phyloP scores from a whole-genome alignment of 2,113 vertebrate genomes.

The Callorhinus ursinus region DNA sequence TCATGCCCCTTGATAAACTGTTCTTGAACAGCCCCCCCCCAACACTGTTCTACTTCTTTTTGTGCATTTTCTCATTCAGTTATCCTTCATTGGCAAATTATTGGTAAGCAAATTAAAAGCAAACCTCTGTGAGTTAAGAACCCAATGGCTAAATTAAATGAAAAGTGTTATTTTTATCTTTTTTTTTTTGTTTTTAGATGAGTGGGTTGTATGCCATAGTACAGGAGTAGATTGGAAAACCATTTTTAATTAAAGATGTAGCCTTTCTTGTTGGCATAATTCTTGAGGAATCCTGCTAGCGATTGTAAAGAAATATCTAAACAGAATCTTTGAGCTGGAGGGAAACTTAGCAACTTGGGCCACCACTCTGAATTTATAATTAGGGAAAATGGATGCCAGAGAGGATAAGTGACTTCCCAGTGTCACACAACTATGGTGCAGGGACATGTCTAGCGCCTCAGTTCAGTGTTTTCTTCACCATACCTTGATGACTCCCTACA shows the following conservation, averaged over 20 bases:
- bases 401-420: background rate
- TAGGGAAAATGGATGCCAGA: background rate
- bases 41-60: background rate
- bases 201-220: slow-evolving; percentile 30
- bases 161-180: slow-evolving; percentile 44
- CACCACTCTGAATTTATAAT: background rate
- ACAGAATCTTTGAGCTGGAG: slow-evolving; percentile 29
- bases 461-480: background rate
- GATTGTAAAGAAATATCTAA: slow-evolving; percentile 26
- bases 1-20: background rate
- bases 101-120: slow-evolving; percentile 52
- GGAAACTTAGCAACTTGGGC: background rate
- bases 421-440: background rate
- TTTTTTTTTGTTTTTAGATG: background rate
- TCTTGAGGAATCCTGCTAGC: slow-evolving; percentile 41
- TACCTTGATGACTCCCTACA: background rate
- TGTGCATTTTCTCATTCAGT: background rate
- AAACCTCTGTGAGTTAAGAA: slow-evolving; percentile 40
- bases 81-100: slow-evolving; percentile 36
- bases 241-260: slow-evolving; percentile 37
- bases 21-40: background rate
- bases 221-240: slow-evolving; percentile 1
- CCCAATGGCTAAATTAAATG: slow-evolving; percentile 48
- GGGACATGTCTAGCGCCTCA: background rate
- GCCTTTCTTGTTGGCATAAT: slow-evolving; percentile 6